Conservation (phyloP, 1,140 invertebrate species). For the Megalonaias nervosa region DNA sequence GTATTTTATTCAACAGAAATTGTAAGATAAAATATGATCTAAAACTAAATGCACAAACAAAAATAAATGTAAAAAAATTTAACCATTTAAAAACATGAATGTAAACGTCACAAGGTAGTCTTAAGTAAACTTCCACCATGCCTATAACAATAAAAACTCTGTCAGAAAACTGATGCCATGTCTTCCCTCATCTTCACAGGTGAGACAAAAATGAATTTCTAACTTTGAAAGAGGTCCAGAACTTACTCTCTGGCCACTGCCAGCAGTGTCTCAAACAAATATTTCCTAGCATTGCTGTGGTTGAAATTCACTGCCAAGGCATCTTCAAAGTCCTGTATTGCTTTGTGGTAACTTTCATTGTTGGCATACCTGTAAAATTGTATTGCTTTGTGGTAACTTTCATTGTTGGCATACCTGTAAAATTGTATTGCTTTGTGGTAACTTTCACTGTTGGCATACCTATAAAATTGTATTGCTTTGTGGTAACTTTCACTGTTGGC, state of each 20-base stretch:
- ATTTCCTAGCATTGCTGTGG: slow-evolving; percentile 95
- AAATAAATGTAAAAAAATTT: not conserved
- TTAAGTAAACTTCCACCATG: not conserved
- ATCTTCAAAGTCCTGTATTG: slow-evolving; percentile 94
- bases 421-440: slow-evolving; percentile 95
- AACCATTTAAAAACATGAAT: not conserved
- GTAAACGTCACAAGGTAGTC: not conserved
- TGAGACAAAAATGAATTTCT: not conserved
- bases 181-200: not conserved
- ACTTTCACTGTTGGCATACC: slow-evolving; percentile 93
- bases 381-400: slow-evolving; percentile 92
- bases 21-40: too few relatives aligned
- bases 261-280: slow-evolving; percentile 92
- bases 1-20: too few relatives aligned
- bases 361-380: slow-evolving; percentile 82
- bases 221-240: not conserved
- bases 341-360: slow-evolving; percentile 92
- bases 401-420: slow-evolving; percentile 95
- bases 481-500: slow-evolving; percentile 94
- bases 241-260: slow-evolving; percentile 81
- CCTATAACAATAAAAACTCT: not conserved
- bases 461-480: slow-evolving; percentile 94
- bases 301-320: slow-evolving; percentile 89
- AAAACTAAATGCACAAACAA: too few relatives aligned
- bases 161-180: not conserved